Conservation (phyloP, 2,797 vertebrate genomes). For the Leucoraja ocellata region DNA sequence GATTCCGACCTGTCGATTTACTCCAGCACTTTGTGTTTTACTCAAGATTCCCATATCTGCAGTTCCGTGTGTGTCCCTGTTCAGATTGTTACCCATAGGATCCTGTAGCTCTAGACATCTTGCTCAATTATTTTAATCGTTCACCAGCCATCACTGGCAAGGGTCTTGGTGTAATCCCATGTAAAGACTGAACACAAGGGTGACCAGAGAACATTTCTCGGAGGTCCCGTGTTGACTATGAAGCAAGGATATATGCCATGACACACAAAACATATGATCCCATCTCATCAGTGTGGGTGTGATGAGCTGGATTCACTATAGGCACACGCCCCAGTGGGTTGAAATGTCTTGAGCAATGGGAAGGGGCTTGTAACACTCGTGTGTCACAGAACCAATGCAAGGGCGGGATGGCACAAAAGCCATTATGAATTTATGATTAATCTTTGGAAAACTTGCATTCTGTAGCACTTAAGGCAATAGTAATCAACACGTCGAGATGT, state of each 20-base stretch:
- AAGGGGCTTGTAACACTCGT: too few relatives aligned
- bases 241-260: neutral
- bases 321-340: too few relatives aligned
- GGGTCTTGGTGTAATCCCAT: too few relatives aligned
- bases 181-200: neutral
- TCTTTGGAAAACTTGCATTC: too few relatives aligned
- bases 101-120: neutral
- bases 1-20: too few relatives aligned
- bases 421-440: neutral
- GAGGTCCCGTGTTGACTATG: too few relatives aligned
- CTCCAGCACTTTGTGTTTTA: too few relatives aligned
- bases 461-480: neutral
- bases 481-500: neutral
- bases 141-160: neutral
- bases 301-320: neutral
- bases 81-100: neutral
- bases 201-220: neutral
- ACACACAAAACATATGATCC: neutral
- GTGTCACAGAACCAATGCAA: too few relatives aligned
- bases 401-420: neutral
- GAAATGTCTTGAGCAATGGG: too few relatives aligned
- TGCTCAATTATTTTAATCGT: neutral
- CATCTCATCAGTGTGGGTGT: too few relatives aligned
- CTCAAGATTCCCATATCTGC: too few relatives aligned
- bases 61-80: neutral